Base-by-base conservation (phyloP, 2,797 vertebrate species). In the Chaenodraco wilsoni region DNA sequence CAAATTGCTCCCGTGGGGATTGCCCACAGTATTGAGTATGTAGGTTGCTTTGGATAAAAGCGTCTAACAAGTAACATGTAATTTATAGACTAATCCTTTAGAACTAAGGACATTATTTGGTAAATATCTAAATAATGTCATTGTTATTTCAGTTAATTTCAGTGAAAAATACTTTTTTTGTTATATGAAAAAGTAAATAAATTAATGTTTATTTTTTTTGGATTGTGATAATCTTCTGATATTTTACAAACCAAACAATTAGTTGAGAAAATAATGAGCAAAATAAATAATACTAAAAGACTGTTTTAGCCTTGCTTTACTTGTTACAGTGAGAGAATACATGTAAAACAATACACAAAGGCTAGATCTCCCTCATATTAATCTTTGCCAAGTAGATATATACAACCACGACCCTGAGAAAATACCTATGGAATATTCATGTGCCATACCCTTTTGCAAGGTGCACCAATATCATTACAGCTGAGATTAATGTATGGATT, bases 351-450 rank as follows among this genome's bases (percentile, higher is more conserved):
- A 52, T 9, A 52, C n/a, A 59, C 4, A 65, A 72, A 58, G 3
- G 70, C 60, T 65, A 23, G 19, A 75, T 55, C 76, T 45, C 45
- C 50, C 54, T 21, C n/a, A 1, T 40, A 80, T 72, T 67, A 61
- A 54, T 74, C 51, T 58, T 65, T 75, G 63, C 49, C 70, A 74
- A 63, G 61, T 82, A 74, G 74, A 87, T 67, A 78, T 87, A 68
- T 19, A 73, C 48, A 74, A 74, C 54, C 41, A 82, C 87, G 83
- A 90, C 84, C 78, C 72, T 50, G 33, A 65, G 59, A 45, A 82
- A 89, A 87, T 76, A 71, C 60, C 70, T 56, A 27, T 62, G 37
- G 78, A 87, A 91, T 86, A 90, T 89, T 82, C 83, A 87, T 83
- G 76, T 70, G 31, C 68, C 23, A 60, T 48, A 84, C 51, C 54